Evolutionary conservation across 2,888 invertebrate species (phyloP).

Genomic region (Thereva unica): DNA sequence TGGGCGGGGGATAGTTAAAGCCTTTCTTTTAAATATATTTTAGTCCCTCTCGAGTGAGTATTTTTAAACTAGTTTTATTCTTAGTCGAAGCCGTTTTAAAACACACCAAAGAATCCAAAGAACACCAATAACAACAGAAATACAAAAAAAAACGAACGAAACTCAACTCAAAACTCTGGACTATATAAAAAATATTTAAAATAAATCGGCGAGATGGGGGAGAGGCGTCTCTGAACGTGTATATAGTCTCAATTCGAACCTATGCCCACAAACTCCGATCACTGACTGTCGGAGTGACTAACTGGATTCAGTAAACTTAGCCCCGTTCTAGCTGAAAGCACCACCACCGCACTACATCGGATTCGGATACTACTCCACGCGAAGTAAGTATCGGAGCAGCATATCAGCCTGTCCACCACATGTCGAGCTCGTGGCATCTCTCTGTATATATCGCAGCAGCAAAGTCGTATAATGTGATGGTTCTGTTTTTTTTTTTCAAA

Average conservation of each 20-base stretch:
- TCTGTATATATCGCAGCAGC: no score
- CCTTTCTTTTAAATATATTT: slow-evolving; percentile 1
- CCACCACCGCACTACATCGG: slow-evolving; percentile 22
- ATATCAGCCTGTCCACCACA: background rate
- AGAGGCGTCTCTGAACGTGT: background rate
- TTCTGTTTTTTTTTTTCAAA: no score
- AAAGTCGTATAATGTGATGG: no score
- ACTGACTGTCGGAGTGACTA: slow-evolving; percentile 34
- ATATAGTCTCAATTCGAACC: slow-evolving; percentile 1
- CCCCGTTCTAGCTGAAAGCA: slow-evolving; percentile 21
- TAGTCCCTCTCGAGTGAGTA: slow-evolving; percentile 8
- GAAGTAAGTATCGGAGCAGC: slow-evolving; percentile 1
- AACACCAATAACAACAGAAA: no score
- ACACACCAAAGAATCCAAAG: slow-evolving; percentile 2
- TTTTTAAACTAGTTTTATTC: slow-evolving; percentile 24
- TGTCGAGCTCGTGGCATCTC: no score
- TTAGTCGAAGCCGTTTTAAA: slow-evolving; percentile 14
- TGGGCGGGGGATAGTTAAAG: slow-evolving; percentile 23
- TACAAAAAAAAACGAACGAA: no score
- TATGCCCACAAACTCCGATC: slow-evolving; percentile 35
- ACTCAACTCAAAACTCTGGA: slow-evolving; percentile 5
- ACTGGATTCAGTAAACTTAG: slow-evolving; percentile 29
- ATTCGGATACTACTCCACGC: slow-evolving; percentile 22
- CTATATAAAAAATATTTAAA: background rate
- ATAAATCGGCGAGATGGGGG: background rate